Evolutionary conservation across 2,797 vertebrate genomes (phyloP).

Genomic region (Sebastes aleutianus): DNA sequence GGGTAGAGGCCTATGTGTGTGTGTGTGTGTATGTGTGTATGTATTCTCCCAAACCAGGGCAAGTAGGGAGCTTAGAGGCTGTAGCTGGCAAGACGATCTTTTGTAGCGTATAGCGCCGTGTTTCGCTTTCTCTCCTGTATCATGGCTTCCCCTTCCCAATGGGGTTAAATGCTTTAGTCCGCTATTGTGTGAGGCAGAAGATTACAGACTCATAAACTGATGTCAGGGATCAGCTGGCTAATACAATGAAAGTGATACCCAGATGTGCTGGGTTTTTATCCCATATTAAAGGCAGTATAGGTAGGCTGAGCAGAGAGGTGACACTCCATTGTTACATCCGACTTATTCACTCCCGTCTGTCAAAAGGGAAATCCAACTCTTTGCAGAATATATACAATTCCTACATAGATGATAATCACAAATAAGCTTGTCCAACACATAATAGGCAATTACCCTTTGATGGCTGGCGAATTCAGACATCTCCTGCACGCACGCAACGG

Average conservation of each 20-base stretch:
- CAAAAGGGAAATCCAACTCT: slow-evolving; percentile 52
- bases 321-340: slow-evolving; percentile 53
- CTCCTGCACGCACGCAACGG: slow-evolving; percentile 5
- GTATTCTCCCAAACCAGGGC: slow-evolving; percentile 70
- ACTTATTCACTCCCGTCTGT: slow-evolving; percentile 56
- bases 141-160: slow-evolving; percentile 65
- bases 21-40: slow-evolving; percentile 52
- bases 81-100: slow-evolving; percentile 62
- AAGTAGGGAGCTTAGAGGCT: slow-evolving; percentile 74
- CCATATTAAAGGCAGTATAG: slow-evolving; percentile 64
- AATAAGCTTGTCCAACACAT: slow-evolving; percentile 62
- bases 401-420: slow-evolving; percentile 59
- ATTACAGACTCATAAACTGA: slow-evolving; percentile 84
- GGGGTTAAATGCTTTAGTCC: slow-evolving; percentile 79
- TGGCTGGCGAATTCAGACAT: slow-evolving; percentile 44
- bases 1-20: slow-evolving; percentile 35
- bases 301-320: slow-evolving; percentile 54
- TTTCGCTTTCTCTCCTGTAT: slow-evolving; percentile 66
- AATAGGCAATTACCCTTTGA: slow-evolving; percentile 70
- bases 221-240: slow-evolving; percentile 82
- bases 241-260: slow-evolving; percentile 78
- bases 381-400: slow-evolving; percentile 50
- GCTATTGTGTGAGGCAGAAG: slow-evolving; percentile 78
- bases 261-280: slow-evolving; percentile 71
- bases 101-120: slow-evolving; percentile 35